Evolutionary conservation across 2,888 invertebrate species (phyloP).

Genomic region (Phasia obesa): DNA sequence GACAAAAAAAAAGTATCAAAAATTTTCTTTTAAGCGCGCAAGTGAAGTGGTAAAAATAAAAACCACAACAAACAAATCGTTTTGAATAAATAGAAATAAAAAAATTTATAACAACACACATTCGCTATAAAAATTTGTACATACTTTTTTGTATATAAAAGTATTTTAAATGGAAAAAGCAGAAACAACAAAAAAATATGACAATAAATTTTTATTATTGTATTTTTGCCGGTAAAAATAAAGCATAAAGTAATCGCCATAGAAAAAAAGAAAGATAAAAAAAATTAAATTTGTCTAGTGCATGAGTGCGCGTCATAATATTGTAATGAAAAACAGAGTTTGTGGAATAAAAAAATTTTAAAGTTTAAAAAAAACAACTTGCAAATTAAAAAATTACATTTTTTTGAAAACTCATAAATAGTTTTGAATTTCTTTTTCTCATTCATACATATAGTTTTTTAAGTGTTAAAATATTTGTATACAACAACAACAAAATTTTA

Average conservation of each 20-base stretch:
- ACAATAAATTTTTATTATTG: slow-evolving; percentile 62
- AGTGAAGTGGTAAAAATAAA: slow-evolving; percentile 39
- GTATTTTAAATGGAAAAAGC: slow-evolving; percentile 23
- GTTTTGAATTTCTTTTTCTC: background rate
- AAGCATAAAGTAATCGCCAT: slow-evolving; percentile 35
- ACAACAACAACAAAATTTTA: slow-evolving; percentile 29
- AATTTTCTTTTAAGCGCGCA: slow-evolving; percentile 42
- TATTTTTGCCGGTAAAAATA: slow-evolving; percentile 68
- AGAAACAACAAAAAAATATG: background rate
- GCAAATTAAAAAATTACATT: background rate
- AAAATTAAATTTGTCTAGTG: slow-evolving; percentile 30
- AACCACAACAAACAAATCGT: slow-evolving; percentile 63
- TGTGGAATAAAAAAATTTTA: background rate
- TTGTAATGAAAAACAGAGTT: background rate
- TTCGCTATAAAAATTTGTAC: background rate
- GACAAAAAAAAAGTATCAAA: background rate
- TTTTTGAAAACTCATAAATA: background rate
- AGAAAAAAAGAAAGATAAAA: slow-evolving; percentile 31
- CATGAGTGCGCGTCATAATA: slow-evolving; percentile 36
- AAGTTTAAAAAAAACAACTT: background rate
- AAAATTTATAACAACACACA: too few species aligned
- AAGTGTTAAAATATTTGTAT: slow-evolving; percentile 21
- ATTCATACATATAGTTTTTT: background rate
- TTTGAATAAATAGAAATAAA: slow-evolving; percentile 51
- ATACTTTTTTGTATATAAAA: background rate